Base-by-base conservation (phyloP, 2,113 vertebrate genomes). In the Mastomys natalensis region DNA sequence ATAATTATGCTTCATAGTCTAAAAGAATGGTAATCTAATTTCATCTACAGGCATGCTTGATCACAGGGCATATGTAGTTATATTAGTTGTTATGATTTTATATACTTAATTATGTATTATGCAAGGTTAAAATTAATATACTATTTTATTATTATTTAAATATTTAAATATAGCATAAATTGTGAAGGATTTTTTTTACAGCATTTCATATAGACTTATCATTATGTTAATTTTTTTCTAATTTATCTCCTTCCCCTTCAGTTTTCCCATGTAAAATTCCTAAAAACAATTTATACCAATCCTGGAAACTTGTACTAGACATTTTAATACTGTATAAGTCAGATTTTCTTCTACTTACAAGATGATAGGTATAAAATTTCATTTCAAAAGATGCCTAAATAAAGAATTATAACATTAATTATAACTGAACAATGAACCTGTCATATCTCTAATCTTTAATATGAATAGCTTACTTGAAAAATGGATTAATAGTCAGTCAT, bases 1-100 rank as follows among this genome's bases (percentile, higher is more conserved):
- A 93, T 93, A 92, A 78, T 43, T 66, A 37, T 95, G 43, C 91
- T 78, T 94, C 76, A 58, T 93, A 81, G 87, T 26, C 19, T 43
- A 70, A 88, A 91, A 89, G 85, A 1, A 13, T 76, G 55, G 72
- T 66, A 22, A 84, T 78, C 29, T 92, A 82, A 81, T 93, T 85
- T 51, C 8, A 66, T 95, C 94, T 80, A 17, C 60, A 95, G 31
- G 45, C 45, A 24, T 13, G 15, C 76, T 86, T 90, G 45, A 70
- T 84, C 68, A 5, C 29, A 66, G 0, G 1, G 0, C 40, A 51
- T 4, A 48, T 73, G 76, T 84, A 48, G 7, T 76, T 93, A 4
- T 92, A 0, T 78, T 93, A 64, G 7, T 86, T 90, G 31, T 72
- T 93, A n/a, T 29, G 15, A 74, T 84, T 90, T 72, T 60, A 93